A percentile compares a stretch with the other conserved stretches of the same genome.
phyloP scores from a whole-genome alignment of 2,888 invertebrate species.

The Graphium colonna region DNA sequence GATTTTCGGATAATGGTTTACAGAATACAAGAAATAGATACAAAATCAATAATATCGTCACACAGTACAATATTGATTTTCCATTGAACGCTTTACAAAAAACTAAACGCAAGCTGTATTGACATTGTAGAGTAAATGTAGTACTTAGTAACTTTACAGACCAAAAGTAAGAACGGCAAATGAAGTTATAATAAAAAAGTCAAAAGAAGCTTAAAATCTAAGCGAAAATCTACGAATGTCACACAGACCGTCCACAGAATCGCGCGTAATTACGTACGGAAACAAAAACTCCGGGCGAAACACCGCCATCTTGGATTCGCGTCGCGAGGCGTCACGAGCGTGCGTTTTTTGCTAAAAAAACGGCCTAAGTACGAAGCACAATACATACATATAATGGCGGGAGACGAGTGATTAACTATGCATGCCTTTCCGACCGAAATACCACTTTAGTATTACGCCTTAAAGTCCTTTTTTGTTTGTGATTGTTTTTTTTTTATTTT shows the following conservation, averaged over 20 bases:
- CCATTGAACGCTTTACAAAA: neutral
- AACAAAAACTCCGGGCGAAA: conserved; percentile 35
- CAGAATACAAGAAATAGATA: conserved; percentile 8
- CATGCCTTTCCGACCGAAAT: conserved; percentile 30
- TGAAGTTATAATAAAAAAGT: no score
- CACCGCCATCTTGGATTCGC: conserved; percentile 70
- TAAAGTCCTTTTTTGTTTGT: conserved; percentile 38
- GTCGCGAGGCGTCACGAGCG: conserved; percentile 67
- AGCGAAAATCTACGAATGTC: neutral
- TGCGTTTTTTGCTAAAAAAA: conserved; percentile 59
- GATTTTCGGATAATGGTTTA: no score
- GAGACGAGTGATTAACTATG: conserved; percentile 63
- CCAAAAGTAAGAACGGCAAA: no score
- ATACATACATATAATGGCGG: conserved; percentile 65
- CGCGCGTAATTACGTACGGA: conserved; percentile 34
- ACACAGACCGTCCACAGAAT: conserved; percentile 35
- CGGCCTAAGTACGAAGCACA: conserved; percentile 66
- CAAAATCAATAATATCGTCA: conserved; percentile 10
- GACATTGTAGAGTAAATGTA: neutral
- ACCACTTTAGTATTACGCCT: conserved; percentile 32
- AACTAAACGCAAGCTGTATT: conserved; percentile 1
- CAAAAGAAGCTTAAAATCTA: no score
- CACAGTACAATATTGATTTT: conserved; percentile 5
- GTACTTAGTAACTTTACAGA: no score
- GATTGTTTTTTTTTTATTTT: conserved; percentile 46